Base-by-base conservation (phyloP, 2,797 vertebrate genomes). In the Schizothorax lantsangensis region DNA sequence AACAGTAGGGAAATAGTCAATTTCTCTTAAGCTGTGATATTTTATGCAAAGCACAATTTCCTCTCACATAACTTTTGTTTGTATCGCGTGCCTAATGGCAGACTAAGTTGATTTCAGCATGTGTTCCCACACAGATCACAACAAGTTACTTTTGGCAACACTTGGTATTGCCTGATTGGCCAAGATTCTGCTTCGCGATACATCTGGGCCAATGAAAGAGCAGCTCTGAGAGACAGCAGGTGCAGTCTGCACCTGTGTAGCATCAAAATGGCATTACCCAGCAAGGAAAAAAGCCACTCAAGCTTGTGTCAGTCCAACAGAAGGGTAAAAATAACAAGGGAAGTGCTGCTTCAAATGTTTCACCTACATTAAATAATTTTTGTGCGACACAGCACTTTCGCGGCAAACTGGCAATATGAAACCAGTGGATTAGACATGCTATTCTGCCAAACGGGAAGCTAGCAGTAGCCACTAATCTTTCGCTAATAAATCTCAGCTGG, bases 181-280 rank as follows among this genome's bases (percentile, higher is more conserved):
- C 64, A 80, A 71, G 62, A 83, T 84, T 84, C 66, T 59, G 33
- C 79, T 88, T 85, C n/a, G n/a, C 68, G 52, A 80, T 86, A 68
- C 81, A 80, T 86, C 82, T 78, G 71, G 85, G 49, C 86, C 88
- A 89, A 81, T 89, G 83, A 89, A 90, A 89, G 66, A 78, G 79
- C 52, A 81, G 86, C 26, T 52, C 81, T 88, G 71, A 87, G 82
- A 73, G 84, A 81, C 82, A 87, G 89, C 90, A 91, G 90, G 86
- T 91, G 88, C 87, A 85, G 73, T 43, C 68, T 83, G 89, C 89
- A 90, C 88, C 89, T 90, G 90, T 88, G 86, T 85, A 89, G 84
- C 84, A 89, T 88, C 89, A 83, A 81, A 74, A 83, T 68, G 57
- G 66, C n/a, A 59, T 88, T 86, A 59, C 88, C 72, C 79, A 52